Evolutionary conservation across 2,113 vertebrate species (phyloP), one percentile per base, ranked within the genome.

Genomic region (Fulmarus glacialis): DNA sequence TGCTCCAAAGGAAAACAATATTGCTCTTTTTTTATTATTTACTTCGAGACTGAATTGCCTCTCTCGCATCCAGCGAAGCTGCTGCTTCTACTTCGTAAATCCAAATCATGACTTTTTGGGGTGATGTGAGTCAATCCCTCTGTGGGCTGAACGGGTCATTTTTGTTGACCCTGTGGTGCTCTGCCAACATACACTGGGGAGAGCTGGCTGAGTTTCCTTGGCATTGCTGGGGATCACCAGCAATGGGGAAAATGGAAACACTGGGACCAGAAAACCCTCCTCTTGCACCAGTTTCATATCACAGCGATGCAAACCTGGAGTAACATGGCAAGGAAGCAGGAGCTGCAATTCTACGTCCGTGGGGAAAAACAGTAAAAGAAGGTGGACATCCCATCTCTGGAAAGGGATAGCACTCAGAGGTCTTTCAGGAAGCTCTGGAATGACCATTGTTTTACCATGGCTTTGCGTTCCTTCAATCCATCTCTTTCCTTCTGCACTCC

Each of bases 91-190:
- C 87, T 30, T 48, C 2, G 2, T 38, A 5, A 30, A 70, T 27
- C 71, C 50, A 15, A n/a, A 8, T 2, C 0, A 0, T 11, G 43
- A 23, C 5, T 3, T 48, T 63, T 7, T 8, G 32, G 53, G 50
- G 30, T 4, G 82, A 12, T 32, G 60, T 5, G 29, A 68, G 29
- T 21, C 30, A 16, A 36, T 17, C 59, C n/a, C 20, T 63, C 18
- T 0, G 0, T 3, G 42, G n/a, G 50, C 67, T 48, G 27, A 68
- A 15, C 4, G 2, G 60, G 18, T 32, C 0, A 1, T 30, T 66
- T 4, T 15, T 45, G 15, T 3, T 29, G 52, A 27, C 11, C 29
- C 38, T 4, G 20, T 15, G 36, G 45, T 12, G 38, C 23, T 60
- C 55, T 63, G 66, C 29, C 23, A 24, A 5, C 3, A 1, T 2